Conservation (phyloP, 1,140 invertebrate species). For the Drosophila asahinai region DNA sequence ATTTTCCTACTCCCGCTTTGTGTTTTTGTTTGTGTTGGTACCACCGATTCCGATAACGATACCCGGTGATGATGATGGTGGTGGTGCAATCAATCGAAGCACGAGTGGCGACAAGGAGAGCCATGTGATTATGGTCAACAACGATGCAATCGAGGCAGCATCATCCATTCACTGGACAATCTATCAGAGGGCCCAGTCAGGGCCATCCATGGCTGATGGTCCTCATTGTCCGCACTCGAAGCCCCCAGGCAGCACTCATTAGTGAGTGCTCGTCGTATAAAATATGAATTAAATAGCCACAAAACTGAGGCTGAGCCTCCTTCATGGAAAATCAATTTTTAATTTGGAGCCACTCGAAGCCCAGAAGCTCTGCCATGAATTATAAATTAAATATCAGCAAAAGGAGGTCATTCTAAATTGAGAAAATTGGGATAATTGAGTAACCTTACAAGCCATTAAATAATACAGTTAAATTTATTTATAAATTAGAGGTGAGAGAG, state of each 20-base stretch:
- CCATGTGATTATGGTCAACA: constrained; percentile 35
- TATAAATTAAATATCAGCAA: no score
- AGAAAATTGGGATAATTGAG: not conserved
- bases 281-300: constrained; percentile 5
- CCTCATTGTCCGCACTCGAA: not conserved
- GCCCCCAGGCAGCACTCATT: constrained; percentile 1
- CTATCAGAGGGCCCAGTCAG: constrained; percentile 14
- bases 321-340: constrained; percentile 12
- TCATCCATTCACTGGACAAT: constrained; percentile 26
- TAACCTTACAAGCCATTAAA: not conserved
- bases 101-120: constrained; percentile 32
- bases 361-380: not conserved
- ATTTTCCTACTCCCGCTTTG: constrained; percentile 4
- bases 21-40: not conserved
- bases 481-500: not conserved
- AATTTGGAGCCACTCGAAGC: not conserved
- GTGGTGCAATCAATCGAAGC: constrained; percentile 39
- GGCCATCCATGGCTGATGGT: constrained; percentile 17
- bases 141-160: constrained; percentile 28
- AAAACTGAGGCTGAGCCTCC: not conserved
- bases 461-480: no score
- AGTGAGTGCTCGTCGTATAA: not conserved
- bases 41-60: not conserved
- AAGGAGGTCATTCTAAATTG: no score
- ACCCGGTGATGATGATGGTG: not conserved